phyloP scores from a whole-genome alignment of 2,888 invertebrate species.

The Dicranocentrus wangi region DNA sequence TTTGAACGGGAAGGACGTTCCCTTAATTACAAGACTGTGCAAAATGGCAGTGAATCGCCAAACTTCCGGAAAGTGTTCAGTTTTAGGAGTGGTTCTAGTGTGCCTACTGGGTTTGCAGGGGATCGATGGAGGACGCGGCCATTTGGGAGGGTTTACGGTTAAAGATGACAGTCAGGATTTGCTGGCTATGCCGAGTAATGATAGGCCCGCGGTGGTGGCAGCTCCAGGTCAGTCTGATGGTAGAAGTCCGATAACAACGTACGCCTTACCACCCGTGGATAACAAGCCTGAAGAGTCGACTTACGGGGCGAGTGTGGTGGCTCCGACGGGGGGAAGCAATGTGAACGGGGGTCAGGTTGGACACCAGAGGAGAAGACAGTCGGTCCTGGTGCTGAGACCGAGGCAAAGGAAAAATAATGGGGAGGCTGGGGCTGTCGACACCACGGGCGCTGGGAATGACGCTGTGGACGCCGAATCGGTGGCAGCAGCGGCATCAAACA shows the following conservation, averaged over 20 bases:
- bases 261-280: slow-evolving; percentile 16
- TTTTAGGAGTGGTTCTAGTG: slow-evolving; percentile 31
- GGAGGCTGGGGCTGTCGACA: neutral
- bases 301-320: neutral
- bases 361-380: neutral
- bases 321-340: neutral
- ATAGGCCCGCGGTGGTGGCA: neutral
- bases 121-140: neutral
- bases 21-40: neutral
- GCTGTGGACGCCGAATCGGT: neutral
- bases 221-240: slow-evolving; percentile 24
- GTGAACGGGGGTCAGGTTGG: neutral
- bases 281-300: slow-evolving; percentile 24
- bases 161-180: slow-evolving; percentile 54
- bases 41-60: neutral
- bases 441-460: neutral
- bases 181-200: slow-evolving; percentile 43
- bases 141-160: slow-evolving; percentile 45
- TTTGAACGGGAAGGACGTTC: slow-evolving; percentile 9
- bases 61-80: slow-evolving; percentile 14
- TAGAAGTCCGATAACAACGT: slow-evolving; percentile 34
- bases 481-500: no score
- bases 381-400: neutral
- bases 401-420: neutral
- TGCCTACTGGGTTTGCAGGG: slow-evolving; percentile 1